Base-by-base conservation (phyloP, 2,113 vertebrate species). In the Microtus richardsoni region DNA sequence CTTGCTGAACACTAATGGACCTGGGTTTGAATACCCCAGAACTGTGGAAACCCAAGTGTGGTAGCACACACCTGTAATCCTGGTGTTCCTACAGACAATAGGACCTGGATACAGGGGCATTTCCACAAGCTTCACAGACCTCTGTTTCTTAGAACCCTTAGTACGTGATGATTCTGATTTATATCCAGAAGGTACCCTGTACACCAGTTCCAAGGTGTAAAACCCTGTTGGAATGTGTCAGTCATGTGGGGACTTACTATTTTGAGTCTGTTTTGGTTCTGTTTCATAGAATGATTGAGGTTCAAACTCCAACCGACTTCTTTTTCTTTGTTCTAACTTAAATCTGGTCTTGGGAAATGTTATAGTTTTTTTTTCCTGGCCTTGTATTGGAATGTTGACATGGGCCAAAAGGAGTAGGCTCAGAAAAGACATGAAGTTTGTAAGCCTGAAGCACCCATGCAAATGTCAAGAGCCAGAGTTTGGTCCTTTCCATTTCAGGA, bases 221-320 rank as follows among this genome's bases (percentile, higher is more conserved):
- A 68, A 49, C 58, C 68, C 30, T 49, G 41, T 70, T 89, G 64
- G 88, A 79, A 79, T 33, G 33, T 58, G 5, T 75, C 75, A 33
- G 9, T 93, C 68, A 41, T 7, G 41, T 22, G 62, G 33, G 73
- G 89, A 78, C 88, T 79, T 78, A n/a, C 47, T 73, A 49, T 85
- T 75, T 71, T n/a, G 24, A 73, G 79, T 93, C 73, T 88, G 16
- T 84, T 89, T 47, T 78, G n/a, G 73, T 75, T 60, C 91, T 87
- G 47, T 70, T 83, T 73, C 41, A 30, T 30, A 41, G 60, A 78
- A 78, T 5, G 11, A 30, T 39, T 64, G 77, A 83, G 60, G 47
- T 93, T 94, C 86, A 78, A 24, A 84, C 14, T 64, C 68, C 70
- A 44, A 1, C 78, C 33, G 66, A 2, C 26, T 64, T 39, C 36